Evolutionary conservation across 2,888 invertebrate genomes (phyloP), one percentile per base, ranked within the genome.

Genomic region (Gordius sp.): DNA sequence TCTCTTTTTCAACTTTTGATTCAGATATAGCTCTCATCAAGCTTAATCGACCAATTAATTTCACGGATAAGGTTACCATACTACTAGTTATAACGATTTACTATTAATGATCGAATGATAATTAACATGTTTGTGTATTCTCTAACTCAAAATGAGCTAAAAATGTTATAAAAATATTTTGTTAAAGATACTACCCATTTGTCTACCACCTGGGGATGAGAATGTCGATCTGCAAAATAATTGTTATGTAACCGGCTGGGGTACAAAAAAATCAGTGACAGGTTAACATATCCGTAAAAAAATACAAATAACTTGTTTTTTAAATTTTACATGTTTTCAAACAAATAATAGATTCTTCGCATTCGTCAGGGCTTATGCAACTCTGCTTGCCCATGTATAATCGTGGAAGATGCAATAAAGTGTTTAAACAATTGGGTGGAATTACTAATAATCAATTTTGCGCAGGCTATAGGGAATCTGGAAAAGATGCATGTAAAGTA

Each of bases 401-500:
- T 4, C 47, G 16, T 20, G 20, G 20, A 20, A 4, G 20, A 18
- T 47, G 47, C 20, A 47, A 47, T 23, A n/a, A n/a, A n/a, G n/a
- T n/a, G n/a, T n/a, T n/a, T n/a, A n/a, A n/a, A n/a, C n/a, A n/a
- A n/a, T n/a, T 20, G 20, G 47, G 47, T n/a, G 16, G 47, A n/a
- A n/a, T 47, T 4, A 47, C 47, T 4, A 23, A 47, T n/a, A 47
- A 47, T 47, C 8, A 18, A 23, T 47, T 47, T 20, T 47, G 47
- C 47, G 47, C 47, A 4, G 47, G 47, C 20, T 47, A 47, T 20
- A 20, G 4, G 20, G 4, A 47, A n/a, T 8, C 47, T 8, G 47
- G 47, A 20, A 47, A 47, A 47, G 47, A 47, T 47, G 47, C 47
- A n/a, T 47, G 47, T 20, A 47, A 47, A 23, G 47, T 47, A 47